These are phyloP conservation scores for Athripsodes cinereus DNA, from an alignment of 2,888 invertebrate genomes.

Conservation along the genomic window DNA sequence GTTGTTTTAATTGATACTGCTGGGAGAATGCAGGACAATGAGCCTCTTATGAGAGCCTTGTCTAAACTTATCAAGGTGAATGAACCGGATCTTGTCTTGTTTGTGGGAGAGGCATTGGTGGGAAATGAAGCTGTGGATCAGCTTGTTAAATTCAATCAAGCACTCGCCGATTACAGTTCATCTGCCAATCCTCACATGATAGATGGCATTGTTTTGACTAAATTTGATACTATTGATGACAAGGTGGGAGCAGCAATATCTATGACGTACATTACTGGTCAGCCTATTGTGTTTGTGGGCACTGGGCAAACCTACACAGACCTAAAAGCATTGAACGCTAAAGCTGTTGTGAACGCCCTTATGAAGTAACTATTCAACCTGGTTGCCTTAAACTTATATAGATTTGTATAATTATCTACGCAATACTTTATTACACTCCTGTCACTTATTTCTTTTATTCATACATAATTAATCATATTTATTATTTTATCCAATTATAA, in stretches of 20 bases:
- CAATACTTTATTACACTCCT: not conserved
- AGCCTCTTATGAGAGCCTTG: conserved; percentile 95
- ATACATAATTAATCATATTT: too few species aligned
- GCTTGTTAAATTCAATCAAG: conserved; percentile 96
- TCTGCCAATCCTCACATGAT: conserved; percentile 81
- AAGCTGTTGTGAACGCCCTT: conserved; percentile 91
- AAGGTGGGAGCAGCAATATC: conserved; percentile 99
- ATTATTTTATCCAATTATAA: too few species aligned
- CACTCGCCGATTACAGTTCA: conserved; percentile 86
- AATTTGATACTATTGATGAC: conserved; percentile 99
- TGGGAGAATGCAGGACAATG: conserved; percentile 99
- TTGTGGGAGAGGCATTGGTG: conserved; percentile 99
- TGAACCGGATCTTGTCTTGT: conserved; percentile 95
- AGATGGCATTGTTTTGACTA: conserved; percentile 98
- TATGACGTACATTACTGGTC: conserved; percentile 99
- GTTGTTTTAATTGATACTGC: conserved; percentile 98
- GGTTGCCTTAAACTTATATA: conserved; percentile 13
- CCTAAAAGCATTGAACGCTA: conserved; percentile 91
- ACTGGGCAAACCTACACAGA: conserved; percentile 99
- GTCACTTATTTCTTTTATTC: not conserved
- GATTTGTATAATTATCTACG: not conserved
- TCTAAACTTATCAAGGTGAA: conserved; percentile 97
- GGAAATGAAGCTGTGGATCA: conserved; percentile 99
- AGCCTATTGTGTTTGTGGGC: conserved; percentile 98
- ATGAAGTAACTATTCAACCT: conserved; percentile 70